phyloP scores from a whole-genome alignment of 2,888 invertebrate genomes.

The Spisula subtruncata region DNA sequence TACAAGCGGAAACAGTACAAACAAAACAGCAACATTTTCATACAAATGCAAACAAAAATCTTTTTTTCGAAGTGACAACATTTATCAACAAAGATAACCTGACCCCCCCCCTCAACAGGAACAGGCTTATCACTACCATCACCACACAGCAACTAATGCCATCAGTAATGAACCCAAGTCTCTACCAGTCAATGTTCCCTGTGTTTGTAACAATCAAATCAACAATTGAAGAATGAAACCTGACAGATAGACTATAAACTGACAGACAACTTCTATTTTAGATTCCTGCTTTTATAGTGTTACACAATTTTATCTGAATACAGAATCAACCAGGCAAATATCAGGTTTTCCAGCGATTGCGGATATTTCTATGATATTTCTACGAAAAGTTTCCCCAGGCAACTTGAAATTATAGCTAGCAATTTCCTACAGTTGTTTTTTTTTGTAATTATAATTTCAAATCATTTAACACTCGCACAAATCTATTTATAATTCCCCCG shows the following conservation, averaged over 20 bases:
- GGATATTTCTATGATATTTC: constrained; percentile 12
- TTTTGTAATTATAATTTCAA: not conserved
- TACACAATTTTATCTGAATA: not conserved
- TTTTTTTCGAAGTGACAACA: not conserved
- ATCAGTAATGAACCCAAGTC: not conserved
- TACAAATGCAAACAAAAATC: no score
- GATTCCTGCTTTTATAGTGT: not conserved
- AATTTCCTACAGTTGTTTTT: not conserved
- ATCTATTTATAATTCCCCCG: not conserved
- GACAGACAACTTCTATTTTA: constrained; percentile 11
- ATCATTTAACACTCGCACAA: not conserved
- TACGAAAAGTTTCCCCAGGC: not conserved
- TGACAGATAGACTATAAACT: not conserved
- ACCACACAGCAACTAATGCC: not conserved
- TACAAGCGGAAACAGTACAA: no score
- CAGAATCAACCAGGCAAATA: not conserved
- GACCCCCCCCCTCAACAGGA: not conserved
- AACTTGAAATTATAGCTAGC: not conserved
- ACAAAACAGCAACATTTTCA: no score
- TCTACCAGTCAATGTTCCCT: not conserved
- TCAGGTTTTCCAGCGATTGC: not conserved
- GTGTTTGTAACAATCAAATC: not conserved
- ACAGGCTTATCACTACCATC: not conserved
- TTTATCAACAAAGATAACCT: not conserved
- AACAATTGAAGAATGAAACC: not conserved